phyloP scores from a whole-genome alignment of 1,140 invertebrate genomes.

The Megalonaias nervosa region DNA sequence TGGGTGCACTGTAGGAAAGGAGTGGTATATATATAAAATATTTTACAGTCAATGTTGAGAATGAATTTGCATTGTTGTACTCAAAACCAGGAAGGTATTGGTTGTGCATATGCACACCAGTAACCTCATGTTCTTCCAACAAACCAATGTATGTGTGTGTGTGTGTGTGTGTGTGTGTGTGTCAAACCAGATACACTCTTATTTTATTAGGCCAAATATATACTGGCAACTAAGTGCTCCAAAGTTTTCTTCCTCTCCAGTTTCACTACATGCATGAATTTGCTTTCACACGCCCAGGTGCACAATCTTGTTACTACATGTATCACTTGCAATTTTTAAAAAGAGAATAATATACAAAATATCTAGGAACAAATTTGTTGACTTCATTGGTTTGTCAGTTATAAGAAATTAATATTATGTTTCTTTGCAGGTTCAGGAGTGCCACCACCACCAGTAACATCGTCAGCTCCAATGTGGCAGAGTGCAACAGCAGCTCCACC shows the following conservation, averaged over 20 bases:
- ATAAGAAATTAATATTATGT: conserved; percentile 4
- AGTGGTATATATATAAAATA: too few species aligned
- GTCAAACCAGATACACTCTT: too few species aligned
- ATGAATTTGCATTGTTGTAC: too few species aligned
- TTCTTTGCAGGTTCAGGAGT: conserved; percentile 15
- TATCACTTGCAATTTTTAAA: background rate
- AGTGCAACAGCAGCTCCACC: conserved; percentile 40
- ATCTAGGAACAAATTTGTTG: background rate
- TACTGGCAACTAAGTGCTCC: background rate
- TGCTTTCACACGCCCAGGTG: background rate
- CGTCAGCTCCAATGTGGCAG: background rate
- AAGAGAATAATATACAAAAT: background rate
- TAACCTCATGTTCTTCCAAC: too few species aligned
- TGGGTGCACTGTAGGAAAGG: too few species aligned
- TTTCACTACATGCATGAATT: background rate
- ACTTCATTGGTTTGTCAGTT: background rate
- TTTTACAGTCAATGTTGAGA: too few species aligned
- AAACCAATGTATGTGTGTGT: too few species aligned
- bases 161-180: too few species aligned
- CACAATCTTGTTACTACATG: background rate
- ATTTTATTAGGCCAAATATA: too few species aligned
- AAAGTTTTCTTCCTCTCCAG: background rate
- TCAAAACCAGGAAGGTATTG: too few species aligned
- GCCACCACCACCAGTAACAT: background rate
- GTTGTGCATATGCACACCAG: too few species aligned